Conservation (phyloP, 2,888 invertebrate genomes). For the Nymphalis polychloros region DNA sequence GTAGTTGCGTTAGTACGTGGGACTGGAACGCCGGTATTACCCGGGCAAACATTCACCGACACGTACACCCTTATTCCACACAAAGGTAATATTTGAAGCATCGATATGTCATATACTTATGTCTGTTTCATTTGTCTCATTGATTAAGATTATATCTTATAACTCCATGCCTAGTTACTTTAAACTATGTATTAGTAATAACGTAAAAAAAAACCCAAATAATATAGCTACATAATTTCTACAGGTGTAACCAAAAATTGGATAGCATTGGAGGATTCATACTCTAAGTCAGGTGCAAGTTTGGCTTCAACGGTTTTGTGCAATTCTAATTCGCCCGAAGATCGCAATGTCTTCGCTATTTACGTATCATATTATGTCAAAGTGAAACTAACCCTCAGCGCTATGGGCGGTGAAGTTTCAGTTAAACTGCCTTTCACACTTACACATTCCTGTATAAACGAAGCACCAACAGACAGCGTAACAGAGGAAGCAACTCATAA, state of each 20-base stretch:
- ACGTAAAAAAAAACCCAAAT: too few relatives aligned
- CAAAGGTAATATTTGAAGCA: constrained; percentile 59
- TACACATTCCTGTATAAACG: constrained; percentile 87
- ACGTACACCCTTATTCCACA: constrained; percentile 86
- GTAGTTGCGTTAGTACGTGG: constrained; percentile 87
- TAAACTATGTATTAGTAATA: too few relatives aligned
- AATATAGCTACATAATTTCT: constrained; percentile 25
- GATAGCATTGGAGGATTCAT: constrained; percentile 94
- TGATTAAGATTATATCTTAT: too few relatives aligned
- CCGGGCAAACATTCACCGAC: constrained; percentile 84
- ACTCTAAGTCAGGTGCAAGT: constrained; percentile 85
- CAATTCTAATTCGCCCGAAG: constrained; percentile 82
- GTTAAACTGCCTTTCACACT: constrained; percentile 90
- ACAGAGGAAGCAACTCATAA: constrained; percentile 75
- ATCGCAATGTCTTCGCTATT: constrained; percentile 93
- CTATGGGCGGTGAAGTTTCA: constrained; percentile 90
- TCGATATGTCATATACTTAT: background rate
- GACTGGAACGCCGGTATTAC: constrained; percentile 84
- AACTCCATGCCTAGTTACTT: too few relatives aligned
- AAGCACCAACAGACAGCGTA: constrained; percentile 81
- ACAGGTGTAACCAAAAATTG: constrained; percentile 92
- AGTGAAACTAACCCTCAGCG: constrained; percentile 89
- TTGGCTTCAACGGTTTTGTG: constrained; percentile 83
- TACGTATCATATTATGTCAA: constrained; percentile 96
- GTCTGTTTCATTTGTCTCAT: too few relatives aligned